Base-by-base conservation (phyloP, 2,113 vertebrate genomes). In the Addax nasomaculatus region DNA sequence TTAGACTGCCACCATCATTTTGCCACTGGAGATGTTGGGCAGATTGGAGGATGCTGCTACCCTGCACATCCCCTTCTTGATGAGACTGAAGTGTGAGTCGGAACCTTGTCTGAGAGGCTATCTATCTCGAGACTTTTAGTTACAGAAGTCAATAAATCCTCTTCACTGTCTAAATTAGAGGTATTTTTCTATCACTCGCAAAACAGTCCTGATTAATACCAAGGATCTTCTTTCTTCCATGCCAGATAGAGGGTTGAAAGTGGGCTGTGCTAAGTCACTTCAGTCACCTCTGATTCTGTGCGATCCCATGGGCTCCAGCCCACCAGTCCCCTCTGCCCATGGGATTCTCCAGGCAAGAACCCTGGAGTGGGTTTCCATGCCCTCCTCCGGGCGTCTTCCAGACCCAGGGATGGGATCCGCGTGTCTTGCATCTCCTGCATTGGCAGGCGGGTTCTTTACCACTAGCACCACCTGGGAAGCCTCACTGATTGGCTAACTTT, bases 151-250 rank as follows among this genome's bases (percentile, higher is more conserved):
- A 92, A 58, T n/a, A 92, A 86, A 95, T 73, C 15, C 45, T 29
- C 45, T 89, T 89, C 23, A 33, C 51, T 80, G 47, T 89, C 76
- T 81, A 84, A 90, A 78, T 80, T 53, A 55, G 13, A 83, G n/a
- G 4, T 87, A 23, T 88, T 90, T 76, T 79, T 36, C 73, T 67
- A 64, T 62, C 47, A 8, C 36, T 96, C 51, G 6, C 14, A 90
- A 85, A 89, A 78, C 57, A 58, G 36, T 85, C 43, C n/a, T 83
- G 67, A 79, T 83, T 43, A 89, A 88, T n/a, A 27, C 64, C 43
- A 33, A 60, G 17, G 51, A 39, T 79, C 76, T 30, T 73, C 49
- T 58, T 96, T 53, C 29, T 45, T 87, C 81, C 45, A 13, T 23
- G 29, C 25, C 9, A 64, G 25, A n/a, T 19, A 58, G 78, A 29